These are phyloP conservation scores for Argyra leucocephala DNA, from an alignment of 2,888 invertebrate genomes.

Conservation along the genomic window DNA sequence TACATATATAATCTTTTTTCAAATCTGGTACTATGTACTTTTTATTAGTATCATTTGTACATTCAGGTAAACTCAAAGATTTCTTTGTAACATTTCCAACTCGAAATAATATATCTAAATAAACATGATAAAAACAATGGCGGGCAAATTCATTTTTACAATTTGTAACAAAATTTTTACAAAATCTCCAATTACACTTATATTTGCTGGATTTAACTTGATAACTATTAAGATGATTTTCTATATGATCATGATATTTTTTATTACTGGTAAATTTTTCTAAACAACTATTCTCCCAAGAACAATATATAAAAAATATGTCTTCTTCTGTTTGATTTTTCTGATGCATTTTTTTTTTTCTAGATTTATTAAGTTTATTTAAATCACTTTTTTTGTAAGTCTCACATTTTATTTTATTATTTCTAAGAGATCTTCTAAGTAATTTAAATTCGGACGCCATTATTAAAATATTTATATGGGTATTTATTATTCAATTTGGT, in stretches of 20 bases:
- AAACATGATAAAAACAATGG: neutral
- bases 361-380: neutral
- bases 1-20: conserved; percentile 47
- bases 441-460: neutral
- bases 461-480: too few species aligned
- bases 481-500: too few species aligned
- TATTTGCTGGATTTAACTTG: neutral
- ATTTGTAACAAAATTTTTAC: neutral
- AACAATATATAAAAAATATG: neutral
- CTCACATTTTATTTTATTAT: neutral
- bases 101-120: neutral
- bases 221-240: neutral
- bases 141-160: neutral
- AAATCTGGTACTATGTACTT: conserved; percentile 48
- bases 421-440: neutral
- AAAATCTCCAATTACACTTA: neutral
- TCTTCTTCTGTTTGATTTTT: neutral
- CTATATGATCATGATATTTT: neutral
- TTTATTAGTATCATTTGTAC: conserved; percentile 47
- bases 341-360: neutral
- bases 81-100: conserved; percentile 8
- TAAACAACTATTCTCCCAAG: neutral
- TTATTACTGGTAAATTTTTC: neutral
- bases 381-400: neutral
- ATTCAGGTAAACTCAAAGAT: conserved; percentile 50